These are phyloP conservation scores for Zygaena filipendulae DNA, from an alignment of 2,888 invertebrate species.

Conservation along the genomic window DNA sequence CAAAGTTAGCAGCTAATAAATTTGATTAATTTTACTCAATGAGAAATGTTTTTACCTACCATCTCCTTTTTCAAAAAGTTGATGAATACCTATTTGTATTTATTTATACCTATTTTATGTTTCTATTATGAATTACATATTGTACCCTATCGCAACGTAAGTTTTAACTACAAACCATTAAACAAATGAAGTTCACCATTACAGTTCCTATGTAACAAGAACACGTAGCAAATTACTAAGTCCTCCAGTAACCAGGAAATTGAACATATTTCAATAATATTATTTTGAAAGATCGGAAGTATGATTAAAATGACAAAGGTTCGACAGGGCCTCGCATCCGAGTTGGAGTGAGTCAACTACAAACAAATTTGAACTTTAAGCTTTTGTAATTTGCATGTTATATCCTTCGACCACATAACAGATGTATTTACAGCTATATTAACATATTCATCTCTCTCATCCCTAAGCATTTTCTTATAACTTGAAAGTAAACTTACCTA, in stretches of 20 bases:
- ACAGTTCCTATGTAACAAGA: slow-evolving; percentile 21
- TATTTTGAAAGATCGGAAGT: slow-evolving; percentile 65
- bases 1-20: no score
- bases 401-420: slow-evolving; percentile 26
- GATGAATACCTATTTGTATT: no score
- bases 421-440: slow-evolving; percentile 39
- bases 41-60: no score
- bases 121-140: no score
- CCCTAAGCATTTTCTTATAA: slow-evolving; percentile 28
- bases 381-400: slow-evolving; percentile 23
- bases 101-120: no score
- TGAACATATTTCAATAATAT: slow-evolving; percentile 67
- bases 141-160: no score
- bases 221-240: slow-evolving; percentile 41
- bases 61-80: no score
- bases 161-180: no score
- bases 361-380: slow-evolving; percentile 39
- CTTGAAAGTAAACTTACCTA: no score
- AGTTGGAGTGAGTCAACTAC: slow-evolving; percentile 23
- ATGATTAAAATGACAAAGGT: slow-evolving; percentile 67
- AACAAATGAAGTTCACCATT: no score
- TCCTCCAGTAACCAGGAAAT: slow-evolving; percentile 52
- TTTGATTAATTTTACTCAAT: no score
- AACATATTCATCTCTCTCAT: slow-evolving; percentile 34
- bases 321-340: slow-evolving; percentile 48